Evolutionary conservation across 2,797 vertebrate genomes (phyloP).

Genomic region (Enteromius afrohamiltoni): DNA sequence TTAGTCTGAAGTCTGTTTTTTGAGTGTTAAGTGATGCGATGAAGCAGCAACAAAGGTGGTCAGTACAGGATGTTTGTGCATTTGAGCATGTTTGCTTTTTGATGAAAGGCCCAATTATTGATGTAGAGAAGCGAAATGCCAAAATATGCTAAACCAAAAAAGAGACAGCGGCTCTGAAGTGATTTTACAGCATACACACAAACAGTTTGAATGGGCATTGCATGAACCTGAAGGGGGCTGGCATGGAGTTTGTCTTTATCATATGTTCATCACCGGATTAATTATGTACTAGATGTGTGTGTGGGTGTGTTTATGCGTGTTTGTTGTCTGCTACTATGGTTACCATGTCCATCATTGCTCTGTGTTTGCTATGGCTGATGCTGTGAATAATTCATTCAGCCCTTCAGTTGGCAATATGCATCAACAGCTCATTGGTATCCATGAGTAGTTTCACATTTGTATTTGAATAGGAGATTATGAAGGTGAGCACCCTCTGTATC

Average conservation of each 20-base stretch:
- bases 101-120: constrained; percentile 33
- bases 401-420: constrained; percentile 44
- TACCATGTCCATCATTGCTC: constrained; percentile 62
- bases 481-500: constrained; percentile 14
- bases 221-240: constrained; percentile 16
- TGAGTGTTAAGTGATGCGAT: not conserved
- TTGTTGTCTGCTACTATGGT: constrained; percentile 58
- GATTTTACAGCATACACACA: not conserved
- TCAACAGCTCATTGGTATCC: constrained; percentile 9
- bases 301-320: constrained; percentile 39
- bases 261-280: constrained; percentile 57
- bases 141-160: constrained; percentile 14
- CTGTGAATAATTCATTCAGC: constrained; percentile 57
- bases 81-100: constrained; percentile 43
- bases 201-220: constrained; percentile 12
- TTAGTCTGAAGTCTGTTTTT: not conserved
- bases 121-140: not conserved
- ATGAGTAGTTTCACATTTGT: not conserved
- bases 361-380: constrained; percentile 61
- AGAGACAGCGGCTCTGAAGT: constrained; percentile 3
- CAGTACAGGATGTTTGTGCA: constrained; percentile 42
- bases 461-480: constrained; percentile 23
- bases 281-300: constrained; percentile 49
- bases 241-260: constrained; percentile 46
- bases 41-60: not conserved